Conservation (phyloP, 2,797 vertebrate genomes). For the Lateolabrax maculatus region DNA sequence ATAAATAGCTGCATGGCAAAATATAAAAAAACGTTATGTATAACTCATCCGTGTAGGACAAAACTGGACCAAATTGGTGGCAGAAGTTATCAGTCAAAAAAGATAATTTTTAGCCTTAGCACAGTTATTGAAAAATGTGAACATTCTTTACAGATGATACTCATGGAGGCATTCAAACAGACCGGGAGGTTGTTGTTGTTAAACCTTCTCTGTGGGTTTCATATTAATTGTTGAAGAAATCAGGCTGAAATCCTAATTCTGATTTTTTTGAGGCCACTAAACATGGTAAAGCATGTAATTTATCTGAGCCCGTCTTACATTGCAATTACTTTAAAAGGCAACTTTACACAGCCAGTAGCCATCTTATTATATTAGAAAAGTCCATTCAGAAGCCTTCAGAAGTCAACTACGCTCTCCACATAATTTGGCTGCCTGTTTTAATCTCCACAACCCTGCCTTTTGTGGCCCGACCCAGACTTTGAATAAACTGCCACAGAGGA, state of each 20-base stretch:
- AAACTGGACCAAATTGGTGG: background rate
- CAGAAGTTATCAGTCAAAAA: background rate
- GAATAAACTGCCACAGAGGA: slow-evolving; percentile 44
- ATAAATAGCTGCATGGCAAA: slow-evolving; percentile 2
- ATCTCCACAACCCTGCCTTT: slow-evolving; percentile 21
- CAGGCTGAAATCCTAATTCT: background rate
- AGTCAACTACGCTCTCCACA: background rate
- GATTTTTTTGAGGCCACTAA: background rate
- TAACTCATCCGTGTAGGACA: too few species aligned
- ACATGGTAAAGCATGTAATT: slow-evolving; percentile 1
- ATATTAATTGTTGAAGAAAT: slow-evolving; percentile 29
- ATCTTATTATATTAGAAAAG: slow-evolving; percentile 10
- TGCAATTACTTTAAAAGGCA: slow-evolving; percentile 7
- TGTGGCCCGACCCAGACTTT: slow-evolving; percentile 12
- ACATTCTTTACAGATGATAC: background rate
- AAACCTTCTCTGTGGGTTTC: background rate
- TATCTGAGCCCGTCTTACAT: background rate
- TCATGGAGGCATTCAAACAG: background rate
- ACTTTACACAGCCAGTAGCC: slow-evolving; percentile 11
- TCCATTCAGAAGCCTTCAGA: slow-evolving; percentile 17
- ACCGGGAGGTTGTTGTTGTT: slow-evolving; percentile 3
- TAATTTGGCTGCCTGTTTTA: slow-evolving; percentile 42
- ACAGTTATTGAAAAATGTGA: background rate
- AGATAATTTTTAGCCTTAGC: background rate
- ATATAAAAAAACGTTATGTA: too few species aligned